Base-by-base conservation (phyloP, 2,113 vertebrate genomes). In the Patagioenas fasciata region DNA sequence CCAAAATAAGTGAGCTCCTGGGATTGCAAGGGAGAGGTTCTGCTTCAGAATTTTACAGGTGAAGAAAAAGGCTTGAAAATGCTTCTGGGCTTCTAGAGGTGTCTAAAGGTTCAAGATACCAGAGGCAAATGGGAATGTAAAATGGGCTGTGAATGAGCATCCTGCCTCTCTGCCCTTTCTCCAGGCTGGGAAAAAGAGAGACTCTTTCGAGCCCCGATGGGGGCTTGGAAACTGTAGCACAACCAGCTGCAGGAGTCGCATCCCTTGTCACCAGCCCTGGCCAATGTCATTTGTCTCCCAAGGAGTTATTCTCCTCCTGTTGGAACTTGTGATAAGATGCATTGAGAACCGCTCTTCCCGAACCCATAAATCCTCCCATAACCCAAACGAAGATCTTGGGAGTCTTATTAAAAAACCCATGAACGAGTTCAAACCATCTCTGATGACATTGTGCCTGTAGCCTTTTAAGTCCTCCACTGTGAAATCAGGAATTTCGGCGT, bases 181-280 rank as follows among this genome's bases (percentile, higher is more conserved):
- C 11, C 28, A 50, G 25, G 9, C 2, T 19, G n/a, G 65, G 51
- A 4, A 65, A 65, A 31, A 54, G 40, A 44, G 14, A 28, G 56
- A 3, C 38, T 47, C 12, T 13, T 65, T 5, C 1, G 3, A 56
- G 21, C 1, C 29, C 24, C 11, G 11, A 1, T 6, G 36, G 18
- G 34, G 23, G 12, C 5, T 19, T 0, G 0, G 34, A 44, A n/a
- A 5, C 0, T 8, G 69, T 51, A 71, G 10, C 25, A n/a, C 36
- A 32, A 4, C 44, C 44, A 44, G 48, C 88, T 31, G 10, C 26
- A 31, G 50, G 23, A 61, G 13, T 24, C n/a, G 2, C 10, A n/a
- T 60, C 47, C 23, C 47, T 62, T 54, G 60, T 47, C 58, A 32
- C 78, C 38, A 50, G 31, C 31, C 17, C 36, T 54, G 28, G 29